Conservation (phyloP, 2,797 vertebrate species). For the Myotis myotis region DNA sequence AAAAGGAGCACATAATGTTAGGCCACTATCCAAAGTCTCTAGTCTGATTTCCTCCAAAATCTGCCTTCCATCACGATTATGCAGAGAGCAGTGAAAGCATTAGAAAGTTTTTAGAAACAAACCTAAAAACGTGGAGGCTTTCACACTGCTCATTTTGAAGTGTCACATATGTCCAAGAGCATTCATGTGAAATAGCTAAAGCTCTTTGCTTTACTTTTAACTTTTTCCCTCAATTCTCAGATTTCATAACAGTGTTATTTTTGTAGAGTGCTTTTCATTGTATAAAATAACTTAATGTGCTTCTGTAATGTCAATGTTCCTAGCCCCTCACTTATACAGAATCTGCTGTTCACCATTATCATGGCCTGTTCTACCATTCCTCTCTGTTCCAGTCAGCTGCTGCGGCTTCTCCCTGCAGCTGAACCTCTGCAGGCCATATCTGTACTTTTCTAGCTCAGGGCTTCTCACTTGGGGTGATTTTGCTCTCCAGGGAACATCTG, state of each 20-base stretch:
- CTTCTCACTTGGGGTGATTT: neutral
- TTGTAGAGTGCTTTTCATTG: neutral
- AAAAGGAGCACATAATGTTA: constrained; percentile 58
- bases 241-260: neutral
- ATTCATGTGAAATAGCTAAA: neutral
- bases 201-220: neutral
- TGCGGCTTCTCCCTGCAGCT: neutral
- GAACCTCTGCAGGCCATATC: neutral
- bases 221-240: neutral
- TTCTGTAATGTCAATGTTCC: neutral
- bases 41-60: constrained; percentile 39
- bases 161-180: neutral
- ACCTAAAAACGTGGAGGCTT: neutral
- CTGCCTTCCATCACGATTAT: constrained; percentile 51
- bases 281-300: neutral
- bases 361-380: neutral
- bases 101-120: constrained; percentile 45
- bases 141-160: constrained; percentile 21
- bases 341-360: neutral
- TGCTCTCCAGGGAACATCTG: neutral
- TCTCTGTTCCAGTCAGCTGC: neutral
- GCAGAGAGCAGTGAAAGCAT: neutral
- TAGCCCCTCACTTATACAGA: accelerated
- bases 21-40: constrained; percentile 25
- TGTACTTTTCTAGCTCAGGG: neutral